Base-by-base conservation (phyloP, 1,140 invertebrate species). In the Theocolax elegans region DNA sequence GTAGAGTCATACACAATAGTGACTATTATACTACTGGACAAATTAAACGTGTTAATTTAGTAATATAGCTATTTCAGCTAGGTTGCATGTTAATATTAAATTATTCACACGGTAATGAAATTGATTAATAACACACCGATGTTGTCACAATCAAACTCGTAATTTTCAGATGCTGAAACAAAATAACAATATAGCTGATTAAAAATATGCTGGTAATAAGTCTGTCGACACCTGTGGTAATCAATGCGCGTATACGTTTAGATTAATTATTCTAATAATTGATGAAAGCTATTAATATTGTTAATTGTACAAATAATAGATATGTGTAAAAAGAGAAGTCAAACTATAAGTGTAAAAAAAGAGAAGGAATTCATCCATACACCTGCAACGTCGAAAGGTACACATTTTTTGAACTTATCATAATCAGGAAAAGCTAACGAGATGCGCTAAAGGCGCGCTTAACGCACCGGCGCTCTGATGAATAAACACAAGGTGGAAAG, bases 141-240 rank as follows among this genome's bases (percentile, higher is more conserved):
- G 31, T 35, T n/a, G 68, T 71, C 68, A 54, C 68, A 71, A 71
- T 71, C 68, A 59, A 64, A 65, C 51, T 71, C 68, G 58, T 17
- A 25, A 44, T 48, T 54, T 71, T 46, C 60, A 10, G 67, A 56
- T 46, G 58, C 67, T 71, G 68, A 65, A 71, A 71, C 68, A 71
- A 65, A 71, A 64, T 71, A 64, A 64, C 8, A 49, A 38, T n/a
- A 35, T 67, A 35, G 38, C 23, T 15, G 1, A 56, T 46, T 66
- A 38, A 59, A 46, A 44, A 19, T 60, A 29, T 15, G 21, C 1
- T 40, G 9, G 13, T 40, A 21, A 58, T 40, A 25, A 58, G 25
- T 21, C 12, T 4, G 8, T 23, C 35, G 0, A 23, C 15, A 15
- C n/a, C n/a, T n/a, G n/a, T n/a, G n/a, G n/a, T n/a, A n/a, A n/a